Evolutionary conservation across 1,140 invertebrate species (phyloP), one percentile per base, ranked within the genome.

Genomic region (Rhopalosiphum maidis): DNA sequence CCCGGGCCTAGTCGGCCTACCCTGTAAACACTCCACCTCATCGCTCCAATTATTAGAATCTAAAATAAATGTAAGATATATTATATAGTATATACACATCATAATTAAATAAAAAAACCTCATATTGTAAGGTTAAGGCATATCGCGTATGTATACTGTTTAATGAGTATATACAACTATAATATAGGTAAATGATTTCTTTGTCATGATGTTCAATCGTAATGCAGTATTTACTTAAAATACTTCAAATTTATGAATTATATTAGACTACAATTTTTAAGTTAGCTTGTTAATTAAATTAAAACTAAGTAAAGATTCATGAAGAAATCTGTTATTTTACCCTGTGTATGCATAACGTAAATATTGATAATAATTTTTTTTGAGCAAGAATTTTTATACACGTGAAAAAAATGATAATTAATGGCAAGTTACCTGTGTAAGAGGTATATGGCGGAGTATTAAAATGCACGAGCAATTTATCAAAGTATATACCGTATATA

Each of bases 381-480:
- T 41, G 6, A 90, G 60, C 37, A 60, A 60, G 7, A 30, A 41
- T 30, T 90, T 90, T 6, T 43, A 25, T 60, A 11, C 37, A 23
- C 37, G 4, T 41, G 25, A 41, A 90, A 90, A 89, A 90, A 60
- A 90, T 23, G 23, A 60, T 90, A 90, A 43, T 60, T 90, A 60
- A 43, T 90, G 51, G 23, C 22, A 90, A 90, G 15, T 60, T 60
- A 41, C 11, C 4, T 60, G 51, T 30, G 37, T 90, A 41, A 37
- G 35, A 30, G 15, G 23, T 87, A 48, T 48, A 90, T 55, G 88
- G 51, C 30, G 37, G 23, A 60, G 43, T 90, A 90, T 60, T 60
- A 60, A 60, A 60, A 90, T 90, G 15, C 54, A 90, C 54, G 1
- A 90, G 23, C 51, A 60, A 90, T 90, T 90, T 60, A 90, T 90